Percentiles rank a stretch among this genome's conserved stretches.
Conservation (phyloP, 2,113 vertebrate genomes). For the Halcyon senegalensis region DNA sequence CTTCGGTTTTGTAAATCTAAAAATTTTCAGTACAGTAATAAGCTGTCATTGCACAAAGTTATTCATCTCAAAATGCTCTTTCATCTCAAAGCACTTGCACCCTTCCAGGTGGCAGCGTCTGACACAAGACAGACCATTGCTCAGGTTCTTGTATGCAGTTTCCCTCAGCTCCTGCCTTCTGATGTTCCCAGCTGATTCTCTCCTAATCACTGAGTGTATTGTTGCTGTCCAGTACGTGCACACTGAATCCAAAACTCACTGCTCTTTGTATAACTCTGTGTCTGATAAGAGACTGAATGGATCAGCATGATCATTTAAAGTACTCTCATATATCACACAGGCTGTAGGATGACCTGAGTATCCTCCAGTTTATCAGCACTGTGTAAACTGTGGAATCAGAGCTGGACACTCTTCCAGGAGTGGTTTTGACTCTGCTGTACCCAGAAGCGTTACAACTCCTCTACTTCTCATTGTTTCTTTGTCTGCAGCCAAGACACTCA, state of each 20-base stretch:
- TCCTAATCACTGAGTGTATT: not conserved
- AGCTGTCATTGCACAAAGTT: not conserved
- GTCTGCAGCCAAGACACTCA: not conserved
- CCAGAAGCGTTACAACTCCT: not conserved
- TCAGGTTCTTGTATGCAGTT: not conserved
- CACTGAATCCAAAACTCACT: not conserved
- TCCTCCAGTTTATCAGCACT: not conserved
- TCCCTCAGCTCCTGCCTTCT: not conserved
- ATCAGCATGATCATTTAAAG: not conserved
- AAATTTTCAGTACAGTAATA: not conserved
- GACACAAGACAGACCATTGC: not conserved
- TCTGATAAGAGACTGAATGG: not conserved
- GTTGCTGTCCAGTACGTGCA: not conserved
- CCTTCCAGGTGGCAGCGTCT: not conserved
- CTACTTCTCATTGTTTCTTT: not conserved
- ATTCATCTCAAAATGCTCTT: not conserved
- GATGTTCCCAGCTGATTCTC: not conserved
- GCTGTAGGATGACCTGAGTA: not conserved
- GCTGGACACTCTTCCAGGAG: not conserved
- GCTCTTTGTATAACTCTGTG: not conserved
- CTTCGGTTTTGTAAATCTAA: not conserved
- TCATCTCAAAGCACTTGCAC: not conserved
- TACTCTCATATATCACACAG: not conserved
- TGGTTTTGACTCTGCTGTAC: not conserved
- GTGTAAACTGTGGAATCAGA: not conserved